phyloP scores from a whole-genome alignment of 2,888 invertebrate genomes.

The Caenorhabditis angaria region DNA sequence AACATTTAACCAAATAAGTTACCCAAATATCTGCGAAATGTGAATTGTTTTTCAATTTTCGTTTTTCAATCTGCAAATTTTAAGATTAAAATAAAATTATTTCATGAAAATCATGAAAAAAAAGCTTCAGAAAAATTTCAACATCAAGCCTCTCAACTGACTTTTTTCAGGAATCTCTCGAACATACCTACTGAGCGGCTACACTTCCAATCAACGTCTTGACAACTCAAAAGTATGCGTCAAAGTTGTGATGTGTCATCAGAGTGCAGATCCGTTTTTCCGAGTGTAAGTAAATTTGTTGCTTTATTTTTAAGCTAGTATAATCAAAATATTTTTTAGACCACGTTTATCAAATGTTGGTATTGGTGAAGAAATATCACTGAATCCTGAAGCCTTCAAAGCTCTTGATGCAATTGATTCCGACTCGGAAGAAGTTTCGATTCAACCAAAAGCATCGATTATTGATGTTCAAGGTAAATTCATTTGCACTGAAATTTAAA shows the following conservation, averaged over 20 bases:
- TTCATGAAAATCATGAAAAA: no score
- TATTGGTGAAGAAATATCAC: conserved; percentile 23
- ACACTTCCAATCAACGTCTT: conserved; percentile 86
- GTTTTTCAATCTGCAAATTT: no score
- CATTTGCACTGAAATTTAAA: no score
- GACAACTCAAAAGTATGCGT: conserved; percentile 95
- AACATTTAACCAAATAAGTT: no score
- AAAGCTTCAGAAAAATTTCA: no score
- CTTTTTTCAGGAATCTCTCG: conserved; percentile 77
- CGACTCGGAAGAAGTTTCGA: conserved; percentile 28
- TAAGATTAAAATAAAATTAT: no score
- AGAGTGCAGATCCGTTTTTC: conserved; percentile 93
- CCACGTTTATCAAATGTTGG: conserved; percentile 31
- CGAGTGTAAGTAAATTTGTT: conserved; percentile 85
- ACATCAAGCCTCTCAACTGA: not conserved
- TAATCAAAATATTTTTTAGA: conserved; percentile 12
- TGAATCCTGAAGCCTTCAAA: conserved; percentile 42
- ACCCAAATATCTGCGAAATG: no score
- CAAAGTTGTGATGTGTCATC: conserved; percentile 90
- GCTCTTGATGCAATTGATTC: conserved; percentile 24
- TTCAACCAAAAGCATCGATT: conserved; percentile 19
- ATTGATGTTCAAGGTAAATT: conserved; percentile 16
- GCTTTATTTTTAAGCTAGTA: not conserved
- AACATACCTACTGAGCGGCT: conserved; percentile 91
- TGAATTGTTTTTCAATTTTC: no score